Base-by-base conservation (phyloP, 2,888 invertebrate genomes). In the Cheilosia pagana region DNA sequence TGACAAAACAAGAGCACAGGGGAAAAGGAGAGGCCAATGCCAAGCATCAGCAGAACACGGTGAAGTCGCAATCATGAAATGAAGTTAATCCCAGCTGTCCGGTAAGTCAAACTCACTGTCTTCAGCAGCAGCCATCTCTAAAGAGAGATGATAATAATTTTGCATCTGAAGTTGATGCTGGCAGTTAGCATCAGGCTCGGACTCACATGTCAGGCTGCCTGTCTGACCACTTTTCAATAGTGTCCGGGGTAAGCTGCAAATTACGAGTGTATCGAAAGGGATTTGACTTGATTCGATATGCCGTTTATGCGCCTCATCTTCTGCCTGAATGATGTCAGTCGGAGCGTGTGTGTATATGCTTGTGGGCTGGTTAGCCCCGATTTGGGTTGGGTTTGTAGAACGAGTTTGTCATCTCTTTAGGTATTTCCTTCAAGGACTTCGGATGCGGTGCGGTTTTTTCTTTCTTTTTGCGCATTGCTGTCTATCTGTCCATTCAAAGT, bases 21-120 rank as follows among this genome's bases (percentile, higher is more conserved):
- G 16, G 16, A 16, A 41, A 14, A 14, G n/a, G 1, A 4, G 41
- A 41, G 14, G 12, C n/a, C 43, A 43, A 14, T 12, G 16, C 43
- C 6, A n/a, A 16, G 43, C 4, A 12, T 8, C 39, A 68, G 52
- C 16, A 62, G 19, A 7, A 23, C 25, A 67, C 35, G 65, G 16
- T 21, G 35, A 57, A 71, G 43, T 35, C 48, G 39, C 63, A 71
- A 10, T 50, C 50, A 52, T 59, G 71, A 57, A 65, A 78, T 71
- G 48, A 50, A 50, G 72, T 48, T 67, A 79, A 68, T 67, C 67
- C 60, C 60, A 60, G 28, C 79, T 79, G 79, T 67, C 72, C 59
- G 45, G 67, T 39, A 79, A 71, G 67, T 81, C 79, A 72, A 74
- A 72, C 62, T 74, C 60, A 74, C 72, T 67, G 74, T 75, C 65